Evolutionary conservation across 2,888 invertebrate species (phyloP).

Genomic region (Strigamia crassipes): DNA sequence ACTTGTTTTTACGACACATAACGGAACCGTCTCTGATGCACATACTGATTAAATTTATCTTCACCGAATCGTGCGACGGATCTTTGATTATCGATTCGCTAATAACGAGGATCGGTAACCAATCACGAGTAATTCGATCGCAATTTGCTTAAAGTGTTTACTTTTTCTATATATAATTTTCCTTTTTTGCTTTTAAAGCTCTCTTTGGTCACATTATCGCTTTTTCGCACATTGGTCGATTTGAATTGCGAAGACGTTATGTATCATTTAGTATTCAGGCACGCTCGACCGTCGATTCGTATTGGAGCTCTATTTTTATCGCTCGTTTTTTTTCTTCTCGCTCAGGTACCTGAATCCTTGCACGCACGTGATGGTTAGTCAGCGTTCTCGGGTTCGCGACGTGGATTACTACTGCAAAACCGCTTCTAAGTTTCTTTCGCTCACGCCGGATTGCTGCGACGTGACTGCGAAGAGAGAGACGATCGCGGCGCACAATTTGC

Average conservation of each 20-base stretch:
- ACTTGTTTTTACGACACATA: constrained; percentile 84
- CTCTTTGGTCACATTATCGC: constrained; percentile 83
- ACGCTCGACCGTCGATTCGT: constrained; percentile 51
- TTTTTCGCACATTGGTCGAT: constrained; percentile 88
- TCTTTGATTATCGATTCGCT: constrained; percentile 80
- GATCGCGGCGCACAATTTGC: constrained; percentile 45
- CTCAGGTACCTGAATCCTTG: constrained; percentile 78
- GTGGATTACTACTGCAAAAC: constrained; percentile 74
- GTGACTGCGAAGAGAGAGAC: constrained; percentile 59
- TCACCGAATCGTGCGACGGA: constrained; percentile 78
- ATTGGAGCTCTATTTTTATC: neutral
- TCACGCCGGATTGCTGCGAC: constrained; percentile 68
- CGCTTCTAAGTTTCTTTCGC: constrained; percentile 74
- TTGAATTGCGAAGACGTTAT: constrained; percentile 96
- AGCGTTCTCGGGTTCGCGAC: constrained; percentile 71
- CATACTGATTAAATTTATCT: constrained; percentile 81
- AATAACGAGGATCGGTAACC: constrained; percentile 75
- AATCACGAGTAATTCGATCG: constrained; percentile 69
- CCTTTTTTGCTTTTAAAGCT: constrained; percentile 55
- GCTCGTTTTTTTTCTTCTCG: constrained; percentile 46
- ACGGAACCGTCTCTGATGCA: constrained; percentile 81
- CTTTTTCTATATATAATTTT: neutral
- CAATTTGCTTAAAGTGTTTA: constrained; percentile 44
- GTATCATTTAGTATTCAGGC: constrained; percentile 79
- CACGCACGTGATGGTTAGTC: constrained; percentile 80